Conservation (phyloP, 2,888 invertebrate genomes). For the Aquatica leii region DNA sequence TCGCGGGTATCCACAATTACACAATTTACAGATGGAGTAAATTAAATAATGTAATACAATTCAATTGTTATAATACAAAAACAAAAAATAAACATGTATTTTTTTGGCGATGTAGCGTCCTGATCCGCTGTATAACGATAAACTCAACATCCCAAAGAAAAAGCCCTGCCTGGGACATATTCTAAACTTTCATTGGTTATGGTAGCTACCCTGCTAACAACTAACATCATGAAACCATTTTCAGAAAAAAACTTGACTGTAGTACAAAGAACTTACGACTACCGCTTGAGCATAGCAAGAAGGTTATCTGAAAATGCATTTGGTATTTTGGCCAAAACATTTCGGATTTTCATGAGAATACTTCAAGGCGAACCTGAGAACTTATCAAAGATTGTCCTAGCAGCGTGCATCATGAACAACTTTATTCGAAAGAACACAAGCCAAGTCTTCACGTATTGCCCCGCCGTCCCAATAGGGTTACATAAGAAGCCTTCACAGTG, state of each 20-base stretch:
- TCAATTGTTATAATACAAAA: no score
- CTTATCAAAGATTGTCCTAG: background rate
- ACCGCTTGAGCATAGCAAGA: background rate
- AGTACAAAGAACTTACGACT: background rate
- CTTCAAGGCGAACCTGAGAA: no score
- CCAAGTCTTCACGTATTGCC: no score
- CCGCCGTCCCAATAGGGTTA: background rate
- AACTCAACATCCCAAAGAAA: background rate
- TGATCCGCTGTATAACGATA: no score
- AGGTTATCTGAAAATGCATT: conserved; percentile 1
- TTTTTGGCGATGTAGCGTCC: no score
- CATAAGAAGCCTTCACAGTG: background rate
- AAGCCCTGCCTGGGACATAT: background rate
- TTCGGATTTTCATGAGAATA: background rate
- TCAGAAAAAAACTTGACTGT: background rate
- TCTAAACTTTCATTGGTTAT: background rate
- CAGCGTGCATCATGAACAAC: background rate
- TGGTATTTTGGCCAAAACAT: background rate
- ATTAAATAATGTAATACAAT: no score
- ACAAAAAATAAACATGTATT: no score
- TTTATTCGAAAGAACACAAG: background rate
- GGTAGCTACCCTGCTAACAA: background rate
- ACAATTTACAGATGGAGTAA: no score
- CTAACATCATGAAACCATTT: background rate
- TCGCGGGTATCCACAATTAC: no score